Base-by-base conservation (phyloP, 2,888 invertebrate species). In the Trichopoda pennipes region DNA sequence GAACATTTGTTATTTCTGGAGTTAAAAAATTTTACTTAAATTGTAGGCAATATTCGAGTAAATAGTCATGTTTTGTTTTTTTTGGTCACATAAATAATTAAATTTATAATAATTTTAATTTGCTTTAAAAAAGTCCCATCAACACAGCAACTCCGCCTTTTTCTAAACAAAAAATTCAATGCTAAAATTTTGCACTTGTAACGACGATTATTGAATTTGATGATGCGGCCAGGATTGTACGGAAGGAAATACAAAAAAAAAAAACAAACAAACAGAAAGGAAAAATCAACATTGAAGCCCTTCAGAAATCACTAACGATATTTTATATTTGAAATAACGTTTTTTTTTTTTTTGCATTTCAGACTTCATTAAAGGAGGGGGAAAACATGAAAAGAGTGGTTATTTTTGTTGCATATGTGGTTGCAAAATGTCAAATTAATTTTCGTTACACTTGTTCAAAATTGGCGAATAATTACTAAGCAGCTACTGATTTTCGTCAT, bases 131-230 rank as follows among this genome's bases (percentile, higher is more conserved):
- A 60, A 60, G 9, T 35, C 14, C 38, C n/a, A 42, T 16, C 12
- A 44, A 7, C 1, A 17, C 14, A 44, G 28, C 3, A n/a, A 56
- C 53, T 38, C 63, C 53, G 35, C 44, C 23, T 51, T 14, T 14
- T 32, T 61, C 38, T 35, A 19, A 21, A 12, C 19, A 12, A 44
- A 21, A 61, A 73, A 66, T 72, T 53, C 58, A 60, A 64, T 76
- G 42, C 66, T 19, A 55, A 79, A 80, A 83, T 70, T 74, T 80
- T 84, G 63, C 84, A 85, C 85, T 85, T 85, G 85, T 84, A 79
- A 76, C 74, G 81, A 69, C 78, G 80, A 81, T 85, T 82, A 84
- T 84, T 68, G 80, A 78, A 83, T 83, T 83, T 80, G 80, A 81
- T 79, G 78, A 79, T 76, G 80, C 74, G 80, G 73, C 72, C 70